Conservation (phyloP, 2,113 vertebrate species). For the Nibea albiflora region DNA sequence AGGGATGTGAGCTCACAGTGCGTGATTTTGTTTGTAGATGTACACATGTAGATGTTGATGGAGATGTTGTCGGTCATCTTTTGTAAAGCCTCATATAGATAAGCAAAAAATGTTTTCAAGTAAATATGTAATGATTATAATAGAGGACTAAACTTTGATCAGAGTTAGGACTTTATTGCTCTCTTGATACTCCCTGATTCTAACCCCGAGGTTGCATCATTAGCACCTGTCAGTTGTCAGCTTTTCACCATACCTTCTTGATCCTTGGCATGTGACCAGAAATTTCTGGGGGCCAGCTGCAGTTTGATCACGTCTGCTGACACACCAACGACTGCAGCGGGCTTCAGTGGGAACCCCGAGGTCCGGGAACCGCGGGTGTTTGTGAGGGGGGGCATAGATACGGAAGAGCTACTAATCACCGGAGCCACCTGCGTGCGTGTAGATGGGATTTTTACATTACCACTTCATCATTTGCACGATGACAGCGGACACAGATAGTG, state of each 20-base stretch:
- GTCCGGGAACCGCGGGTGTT: slow-evolving; percentile 6
- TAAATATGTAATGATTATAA: slow-evolving; percentile 1
- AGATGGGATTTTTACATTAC: slow-evolving; percentile 51
- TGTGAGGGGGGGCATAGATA: background rate
- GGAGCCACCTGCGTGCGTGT: slow-evolving; percentile 21
- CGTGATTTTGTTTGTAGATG: no score
- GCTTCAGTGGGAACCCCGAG: slow-evolving; percentile 6
- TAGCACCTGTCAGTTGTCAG: slow-evolving; percentile 76
- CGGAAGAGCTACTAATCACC: slow-evolving; percentile 8
- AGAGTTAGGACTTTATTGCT: slow-evolving; percentile 47
- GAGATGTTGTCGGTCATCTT: background rate
- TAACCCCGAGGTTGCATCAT: slow-evolving; percentile 68
- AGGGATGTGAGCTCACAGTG: no score
- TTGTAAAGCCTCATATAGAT: background rate
- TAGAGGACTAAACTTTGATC: slow-evolving; percentile 5
- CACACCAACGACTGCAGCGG: slow-evolving; percentile 28
- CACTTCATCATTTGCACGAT: slow-evolving; percentile 43
- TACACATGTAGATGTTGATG: background rate
- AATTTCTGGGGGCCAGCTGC: slow-evolving; percentile 56
- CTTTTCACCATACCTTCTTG: slow-evolving; percentile 74
- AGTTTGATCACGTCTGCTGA: slow-evolving; percentile 50
- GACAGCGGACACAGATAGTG: slow-evolving; percentile 41
- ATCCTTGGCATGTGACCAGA: slow-evolving; percentile 67
- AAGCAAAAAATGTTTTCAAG: slow-evolving; percentile 4
- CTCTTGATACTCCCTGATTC: slow-evolving; percentile 53